Percentiles rank a stretch among this genome's conserved stretches.
These are phyloP conservation scores for Drosophila lacertosa DNA, from an alignment of 1,140 invertebrate species.

Conservation along the genomic window DNA sequence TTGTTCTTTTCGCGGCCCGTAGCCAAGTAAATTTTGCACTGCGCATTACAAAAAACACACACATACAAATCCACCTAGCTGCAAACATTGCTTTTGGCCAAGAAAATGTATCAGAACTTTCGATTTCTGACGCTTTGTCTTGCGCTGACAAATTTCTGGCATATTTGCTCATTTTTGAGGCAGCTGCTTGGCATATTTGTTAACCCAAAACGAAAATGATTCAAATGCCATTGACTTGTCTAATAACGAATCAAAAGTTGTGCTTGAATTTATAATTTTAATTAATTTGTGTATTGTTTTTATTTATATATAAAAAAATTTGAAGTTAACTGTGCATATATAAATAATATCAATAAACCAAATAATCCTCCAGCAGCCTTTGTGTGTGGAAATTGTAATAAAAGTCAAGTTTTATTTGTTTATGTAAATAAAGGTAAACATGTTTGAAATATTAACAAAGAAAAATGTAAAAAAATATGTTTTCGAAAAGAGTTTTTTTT, in stretches of 20 bases:
- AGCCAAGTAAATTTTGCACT: conserved; percentile 50
- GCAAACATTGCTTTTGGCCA: not conserved
- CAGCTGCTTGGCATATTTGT: conserved; percentile 37
- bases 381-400: no score
- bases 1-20: conserved; percentile 12
- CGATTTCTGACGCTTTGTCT: conserved; percentile 56
- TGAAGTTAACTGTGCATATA: no score
- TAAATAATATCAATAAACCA: no score
- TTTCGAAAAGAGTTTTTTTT: no score
- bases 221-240: conserved; percentile 11
- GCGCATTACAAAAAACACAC: conserved; percentile 33
- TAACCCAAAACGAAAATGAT: conserved; percentile 28
- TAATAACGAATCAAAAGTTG: not conserved
- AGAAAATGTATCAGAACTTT: conserved; percentile 48
- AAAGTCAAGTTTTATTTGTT: no score
- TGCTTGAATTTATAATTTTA: no score
- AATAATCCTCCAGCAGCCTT: no score
- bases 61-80: conserved; percentile 19
- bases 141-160: conserved; percentile 68
- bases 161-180: conserved; percentile 56
- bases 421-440: no score
- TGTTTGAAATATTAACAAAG: no score
- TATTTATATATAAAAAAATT: no score
- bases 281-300: no score
- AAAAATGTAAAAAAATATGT: no score